Conservation (phyloP, 2,888 invertebrate genomes). For the Anorthoa munda region DNA sequence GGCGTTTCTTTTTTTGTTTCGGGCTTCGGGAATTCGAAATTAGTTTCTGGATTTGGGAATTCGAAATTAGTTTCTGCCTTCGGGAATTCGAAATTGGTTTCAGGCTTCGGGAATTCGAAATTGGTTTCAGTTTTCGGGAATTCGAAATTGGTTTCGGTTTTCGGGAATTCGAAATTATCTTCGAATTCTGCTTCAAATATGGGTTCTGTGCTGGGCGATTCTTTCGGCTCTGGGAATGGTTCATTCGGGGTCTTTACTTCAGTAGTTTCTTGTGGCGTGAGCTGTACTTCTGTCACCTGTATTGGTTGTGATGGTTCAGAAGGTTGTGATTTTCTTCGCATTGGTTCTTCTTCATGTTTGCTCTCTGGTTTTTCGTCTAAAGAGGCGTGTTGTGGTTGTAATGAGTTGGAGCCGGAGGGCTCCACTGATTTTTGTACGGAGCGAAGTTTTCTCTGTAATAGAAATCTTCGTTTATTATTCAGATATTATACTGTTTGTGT, state of each 20-base stretch:
- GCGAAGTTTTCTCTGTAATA: constrained; percentile 92
- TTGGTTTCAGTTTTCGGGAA: constrained; percentile 67
- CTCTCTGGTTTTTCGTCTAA: constrained; percentile 81
- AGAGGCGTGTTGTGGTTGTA: constrained; percentile 79
- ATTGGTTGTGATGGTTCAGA: constrained; percentile 51
- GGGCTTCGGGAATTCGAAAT: constrained; percentile 53
- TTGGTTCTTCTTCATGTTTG: constrained; percentile 75
- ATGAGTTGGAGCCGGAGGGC: constrained; percentile 82
- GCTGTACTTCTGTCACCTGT: constrained; percentile 40
- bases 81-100: constrained; percentile 26
- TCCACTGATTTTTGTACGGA: constrained; percentile 91
- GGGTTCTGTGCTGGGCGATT: constrained; percentile 74
- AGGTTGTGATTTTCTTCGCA: constrained; percentile 71
- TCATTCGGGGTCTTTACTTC: constrained; percentile 72
- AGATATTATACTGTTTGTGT: neutral
- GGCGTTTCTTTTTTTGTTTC: constrained; percentile 70
- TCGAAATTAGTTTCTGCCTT: constrained; percentile 45
- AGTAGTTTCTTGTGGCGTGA: constrained; percentile 63
- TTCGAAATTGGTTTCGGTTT: constrained; percentile 62
- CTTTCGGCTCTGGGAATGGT: constrained; percentile 69
- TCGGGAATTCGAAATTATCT: constrained; percentile 74
- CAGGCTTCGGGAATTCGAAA: constrained; percentile 33
- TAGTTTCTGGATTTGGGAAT: constrained; percentile 47
- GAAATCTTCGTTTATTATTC: constrained; percentile 38
- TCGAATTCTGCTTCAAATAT: constrained; percentile 83